phyloP scores from a whole-genome alignment of 2,888 invertebrate species.

The Drosophila ustulata region DNA sequence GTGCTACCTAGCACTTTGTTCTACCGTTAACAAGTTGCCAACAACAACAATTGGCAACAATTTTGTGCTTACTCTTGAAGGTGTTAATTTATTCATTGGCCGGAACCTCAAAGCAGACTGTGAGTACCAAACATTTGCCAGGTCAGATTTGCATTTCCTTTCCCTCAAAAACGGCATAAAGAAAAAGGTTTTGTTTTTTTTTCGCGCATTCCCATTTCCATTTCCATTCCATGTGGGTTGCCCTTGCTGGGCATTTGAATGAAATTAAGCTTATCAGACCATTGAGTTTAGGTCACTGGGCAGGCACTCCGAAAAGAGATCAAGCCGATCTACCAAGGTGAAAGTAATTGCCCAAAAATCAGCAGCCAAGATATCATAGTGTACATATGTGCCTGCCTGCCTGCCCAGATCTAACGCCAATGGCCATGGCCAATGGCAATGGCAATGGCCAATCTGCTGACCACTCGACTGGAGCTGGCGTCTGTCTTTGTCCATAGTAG shows the following conservation, averaged over 20 bases:
- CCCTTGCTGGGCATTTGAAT: slow-evolving; percentile 50
- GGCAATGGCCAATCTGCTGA: slow-evolving; percentile 26
- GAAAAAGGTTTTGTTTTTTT: slow-evolving; percentile 32
- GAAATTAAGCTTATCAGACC: slow-evolving; percentile 76
- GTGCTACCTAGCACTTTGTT: slow-evolving; percentile 28
- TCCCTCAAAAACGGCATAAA: slow-evolving; percentile 15
- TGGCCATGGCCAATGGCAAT: slow-evolving; percentile 15
- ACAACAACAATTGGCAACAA: slow-evolving; percentile 13
- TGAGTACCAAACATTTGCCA: slow-evolving; percentile 48
- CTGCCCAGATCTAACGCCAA: slow-evolving; percentile 17
- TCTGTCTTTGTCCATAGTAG: not conserved
- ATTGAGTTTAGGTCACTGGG: slow-evolving; percentile 80
- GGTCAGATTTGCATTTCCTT: slow-evolving; percentile 41
- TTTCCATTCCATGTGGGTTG: slow-evolving; percentile 35
- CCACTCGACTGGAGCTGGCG: slow-evolving; percentile 50
- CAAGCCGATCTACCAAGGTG: slow-evolving; percentile 56
- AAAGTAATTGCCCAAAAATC: slow-evolving; percentile 65
- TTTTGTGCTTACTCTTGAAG: slow-evolving; percentile 28
- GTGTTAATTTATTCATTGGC: slow-evolving; percentile 74
- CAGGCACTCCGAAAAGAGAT: slow-evolving; percentile 41
- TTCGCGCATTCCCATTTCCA: slow-evolving; percentile 4
- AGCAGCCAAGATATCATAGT: slow-evolving; percentile 1
- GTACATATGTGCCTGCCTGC: slow-evolving; percentile 4
- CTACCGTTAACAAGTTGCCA: slow-evolving; percentile 41
- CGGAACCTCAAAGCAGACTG: slow-evolving; percentile 54